phyloP scores from a whole-genome alignment of 2,797 vertebrate species.

The Oceanodroma leucorhoa region DNA sequence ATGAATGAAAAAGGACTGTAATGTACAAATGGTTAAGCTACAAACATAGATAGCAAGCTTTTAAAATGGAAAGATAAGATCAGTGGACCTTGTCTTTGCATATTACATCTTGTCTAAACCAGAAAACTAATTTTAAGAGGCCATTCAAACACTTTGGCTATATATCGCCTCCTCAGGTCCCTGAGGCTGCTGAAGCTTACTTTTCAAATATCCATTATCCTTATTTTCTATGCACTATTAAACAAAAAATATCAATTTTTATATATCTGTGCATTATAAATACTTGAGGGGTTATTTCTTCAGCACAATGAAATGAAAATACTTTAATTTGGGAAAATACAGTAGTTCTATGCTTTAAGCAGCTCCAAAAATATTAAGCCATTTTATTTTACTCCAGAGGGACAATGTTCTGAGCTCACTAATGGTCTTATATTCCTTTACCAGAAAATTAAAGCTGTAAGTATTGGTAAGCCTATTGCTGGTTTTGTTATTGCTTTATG shows the following conservation, averaged over 20 bases:
- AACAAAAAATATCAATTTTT: constrained; percentile 28
- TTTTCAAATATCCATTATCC: constrained; percentile 11
- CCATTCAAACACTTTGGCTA: background rate
- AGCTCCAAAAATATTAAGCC: constrained; percentile 29
- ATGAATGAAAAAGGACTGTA: background rate
- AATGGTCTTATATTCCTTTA: constrained; percentile 18
- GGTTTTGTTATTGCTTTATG: constrained; percentile 4
- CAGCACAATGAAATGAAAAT: constrained; percentile 28
- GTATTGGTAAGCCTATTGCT: constrained; percentile 9
- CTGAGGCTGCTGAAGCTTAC: background rate
- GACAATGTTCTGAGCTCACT: background rate
- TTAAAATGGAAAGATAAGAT: background rate
- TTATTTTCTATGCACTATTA: constrained; percentile 23
- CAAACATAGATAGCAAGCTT: background rate
- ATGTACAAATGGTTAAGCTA: background rate
- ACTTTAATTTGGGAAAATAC: constrained; percentile 18
- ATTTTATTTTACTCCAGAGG: constrained; percentile 34
- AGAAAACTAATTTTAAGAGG: background rate
- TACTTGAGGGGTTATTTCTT: constrained; percentile 34
- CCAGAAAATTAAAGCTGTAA: constrained; percentile 43
- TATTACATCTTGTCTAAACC: background rate
- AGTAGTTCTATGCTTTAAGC: background rate
- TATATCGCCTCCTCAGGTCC: background rate
- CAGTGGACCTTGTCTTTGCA: background rate
- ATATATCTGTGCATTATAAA: constrained; percentile 7